Base-by-base conservation (phyloP, 2,888 invertebrate genomes). In the Hetaerina titia region DNA sequence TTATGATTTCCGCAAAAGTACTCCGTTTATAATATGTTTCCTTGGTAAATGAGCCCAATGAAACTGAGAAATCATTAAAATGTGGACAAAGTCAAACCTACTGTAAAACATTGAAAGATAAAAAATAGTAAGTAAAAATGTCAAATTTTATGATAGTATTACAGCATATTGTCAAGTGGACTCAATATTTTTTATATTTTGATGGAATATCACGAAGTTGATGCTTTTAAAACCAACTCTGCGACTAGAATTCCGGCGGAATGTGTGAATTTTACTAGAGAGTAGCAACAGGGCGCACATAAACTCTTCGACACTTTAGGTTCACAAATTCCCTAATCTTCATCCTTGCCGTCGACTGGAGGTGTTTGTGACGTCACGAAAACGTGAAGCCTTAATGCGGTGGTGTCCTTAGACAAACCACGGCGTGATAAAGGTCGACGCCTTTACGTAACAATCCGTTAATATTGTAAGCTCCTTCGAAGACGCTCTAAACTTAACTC, bases 381-480 rank as follows among this genome's bases (percentile, higher is more conserved):
- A 92, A 92, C 45, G 92, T n/a, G 92, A 92, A 92, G 92, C 92
- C 92, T 56, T 92, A 92, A 92, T 74, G 92, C 69, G 45, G n/a
- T 31, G 45, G 81, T 31, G 69, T 92, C 92, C 92, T 45, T 90
- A 15, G 64, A 64, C 64, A 92, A 69, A 92, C 22, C 31, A 92
- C 92, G 22, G 92, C 69, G 69, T 92, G 92, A 92, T 92, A 92
- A 74, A 92, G 92, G 92, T 60, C 69, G 92, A 92, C 69, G 92
- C 69, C 57, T 92, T 92, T 92, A 92, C 92, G 92, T 92, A 92
- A 92, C 92, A 92, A 92, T 92, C 92, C 92, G 69, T 92, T 92
- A 92, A 92, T 92, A 92, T 92, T 92, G 69, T 92, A 92, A 92
- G 92, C 92, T 60, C 57, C n/a, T 92, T 60, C 69, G 25, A 92